Base-by-base conservation (phyloP, 2,888 invertebrate genomes). In the Eupithecia subumbrata region DNA sequence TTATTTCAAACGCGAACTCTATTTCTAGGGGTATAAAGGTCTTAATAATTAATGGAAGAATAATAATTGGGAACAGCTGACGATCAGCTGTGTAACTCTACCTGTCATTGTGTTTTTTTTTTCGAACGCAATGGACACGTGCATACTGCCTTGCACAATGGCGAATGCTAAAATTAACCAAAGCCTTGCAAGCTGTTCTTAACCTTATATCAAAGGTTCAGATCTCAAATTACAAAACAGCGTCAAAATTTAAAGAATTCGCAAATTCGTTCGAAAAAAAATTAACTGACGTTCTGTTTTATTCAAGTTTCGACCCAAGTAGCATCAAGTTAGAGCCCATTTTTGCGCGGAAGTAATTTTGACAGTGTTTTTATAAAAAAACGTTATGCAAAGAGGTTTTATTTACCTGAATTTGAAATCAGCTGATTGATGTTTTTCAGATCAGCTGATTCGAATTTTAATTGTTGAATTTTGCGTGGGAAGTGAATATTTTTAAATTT, bases 11-110 rank as follows among this genome's bases (percentile, higher is more conserved):
- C 37, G 52, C 68, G 40, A 52, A 56, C 77, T 73, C 52, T 79
- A 77, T 76, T 30, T 34, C 48, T 22, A 34, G n/a, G 40, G 0
- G 0, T 12, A 7, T 72, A 72, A 25, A 72, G 63, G 45, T 74
- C 60, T 60, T 25, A 18, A 48, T 75, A 40, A 43, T 68, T 37
- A 30, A 40, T 8, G 34, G 66, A 60, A 72, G 67, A 76, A 72
- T 69, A 75, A 76, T 74, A 69, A 52, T 75, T 76, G 74, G 37
- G 73, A 87, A 89, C 90, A 90, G 90, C 90, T 91, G 90, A 89
- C 81, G 76, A 83, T 88, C 89, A 88, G 89, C 88, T 90, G 89
- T 85, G 78, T 78, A 84, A 82, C 75, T 76, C 77, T 87, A 85
- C 85, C 85, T 88, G 86, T 84, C 64, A 69, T 81, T 83, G 81